Percentiles rank a stretch among this genome's conserved stretches.
These are phyloP conservation scores for Micropterix aruncella DNA, from an alignment of 2,888 invertebrate species.

Conservation along the genomic window DNA sequence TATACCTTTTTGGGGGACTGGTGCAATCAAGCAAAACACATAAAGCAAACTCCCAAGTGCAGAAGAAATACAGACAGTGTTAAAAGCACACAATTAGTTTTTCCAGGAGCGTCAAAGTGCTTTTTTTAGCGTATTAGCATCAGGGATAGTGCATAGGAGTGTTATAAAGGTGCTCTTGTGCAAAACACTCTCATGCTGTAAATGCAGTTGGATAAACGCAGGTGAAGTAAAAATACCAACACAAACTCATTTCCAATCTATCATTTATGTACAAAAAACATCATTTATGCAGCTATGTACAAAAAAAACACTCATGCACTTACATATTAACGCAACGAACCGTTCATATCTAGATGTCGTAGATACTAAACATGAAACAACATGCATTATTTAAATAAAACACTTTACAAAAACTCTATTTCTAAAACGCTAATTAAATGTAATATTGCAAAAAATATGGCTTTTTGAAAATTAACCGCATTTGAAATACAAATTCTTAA, in stretches of 20 bases:
- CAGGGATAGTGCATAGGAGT: slow-evolving; percentile 4
- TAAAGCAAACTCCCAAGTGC: neutral
- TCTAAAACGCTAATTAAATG: too few relatives aligned
- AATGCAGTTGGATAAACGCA: too few relatives aligned
- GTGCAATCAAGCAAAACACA: neutral
- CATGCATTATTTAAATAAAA: slow-evolving; percentile 8
- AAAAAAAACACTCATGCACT: slow-evolving; percentile 28
- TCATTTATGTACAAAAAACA: neutral
- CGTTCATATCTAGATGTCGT: slow-evolving; percentile 26
- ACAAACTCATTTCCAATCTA: slow-evolving; percentile 2
- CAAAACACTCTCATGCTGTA: slow-evolving; percentile 9
- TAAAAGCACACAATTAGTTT: slow-evolving; percentile 1
- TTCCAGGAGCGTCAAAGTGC: slow-evolving; percentile 6
- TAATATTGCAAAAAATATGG: too few relatives aligned
- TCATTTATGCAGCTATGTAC: too few relatives aligned
- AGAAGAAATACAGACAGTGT: neutral
- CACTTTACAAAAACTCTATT: neutral
- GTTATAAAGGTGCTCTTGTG: slow-evolving; percentile 7
- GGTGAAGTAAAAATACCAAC: slow-evolving; percentile 7
- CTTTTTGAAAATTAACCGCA: too few relatives aligned
- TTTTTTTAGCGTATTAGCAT: neutral
- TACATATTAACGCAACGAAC: slow-evolving; percentile 28
- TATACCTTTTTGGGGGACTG: slow-evolving; percentile 5
- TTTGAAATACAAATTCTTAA: too few relatives aligned
- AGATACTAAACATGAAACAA: slow-evolving; percentile 18